These are phyloP conservation scores for Pagetopsis macropterus DNA, from an alignment of 2,797 vertebrate genomes.

Conservation along the genomic window DNA sequence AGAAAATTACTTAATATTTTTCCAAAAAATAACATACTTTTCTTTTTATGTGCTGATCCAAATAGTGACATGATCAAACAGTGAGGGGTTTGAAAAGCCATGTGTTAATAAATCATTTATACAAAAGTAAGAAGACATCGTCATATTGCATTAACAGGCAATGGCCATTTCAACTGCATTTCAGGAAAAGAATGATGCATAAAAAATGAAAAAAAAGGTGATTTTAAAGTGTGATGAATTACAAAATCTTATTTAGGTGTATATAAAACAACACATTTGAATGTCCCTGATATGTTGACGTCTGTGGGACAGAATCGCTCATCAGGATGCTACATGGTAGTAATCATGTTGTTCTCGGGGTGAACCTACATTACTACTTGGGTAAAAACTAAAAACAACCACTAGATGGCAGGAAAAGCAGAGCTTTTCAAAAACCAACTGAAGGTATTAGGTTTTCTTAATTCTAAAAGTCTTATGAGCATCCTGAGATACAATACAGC, in stretches of 20 bases:
- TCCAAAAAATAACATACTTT: neutral
- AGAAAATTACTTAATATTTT: neutral
- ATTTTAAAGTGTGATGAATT: slow-evolving; percentile 8
- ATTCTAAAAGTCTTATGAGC: slow-evolving; percentile 1
- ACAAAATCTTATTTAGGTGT: neutral
- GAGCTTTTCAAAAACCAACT: slow-evolving; percentile 9
- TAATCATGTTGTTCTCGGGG: neutral
- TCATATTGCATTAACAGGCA: neutral
- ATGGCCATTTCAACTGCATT: neutral
- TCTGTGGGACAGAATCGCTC: neutral
- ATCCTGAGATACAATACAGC: neutral
- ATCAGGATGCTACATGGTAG: neutral
- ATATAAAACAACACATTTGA: neutral
- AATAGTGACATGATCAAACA: neutral
- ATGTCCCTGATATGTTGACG: neutral
- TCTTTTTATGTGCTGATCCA: neutral
- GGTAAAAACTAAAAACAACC: slow-evolving; percentile 11
- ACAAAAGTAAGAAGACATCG: neutral
- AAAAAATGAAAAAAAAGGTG: no score
- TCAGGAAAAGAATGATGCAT: neutral
- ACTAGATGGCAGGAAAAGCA: slow-evolving; percentile 65
- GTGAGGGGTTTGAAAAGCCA: neutral
- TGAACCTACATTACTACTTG: neutral
- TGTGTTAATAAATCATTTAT: neutral
- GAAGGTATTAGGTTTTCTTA: neutral